Evolutionary conservation across 2,888 invertebrate genomes (phyloP).

Genomic region (Lumbricus terrestris): DNA sequence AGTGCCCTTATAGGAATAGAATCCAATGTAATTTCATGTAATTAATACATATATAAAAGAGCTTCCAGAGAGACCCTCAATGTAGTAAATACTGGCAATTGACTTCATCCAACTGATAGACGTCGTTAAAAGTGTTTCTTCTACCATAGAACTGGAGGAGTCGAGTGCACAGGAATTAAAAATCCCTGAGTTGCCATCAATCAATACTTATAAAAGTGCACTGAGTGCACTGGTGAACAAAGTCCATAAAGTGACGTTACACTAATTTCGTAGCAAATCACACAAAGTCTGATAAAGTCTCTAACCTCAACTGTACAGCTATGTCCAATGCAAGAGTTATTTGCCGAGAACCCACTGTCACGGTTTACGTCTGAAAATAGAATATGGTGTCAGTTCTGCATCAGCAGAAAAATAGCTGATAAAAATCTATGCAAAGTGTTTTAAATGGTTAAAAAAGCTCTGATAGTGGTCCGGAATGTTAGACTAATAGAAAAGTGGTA

Average conservation of each 20-base stretch:
- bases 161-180: no score
- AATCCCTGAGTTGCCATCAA: neutral
- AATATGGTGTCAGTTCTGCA: neutral
- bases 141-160: neutral
- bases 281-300: neutral
- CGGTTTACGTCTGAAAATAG: constrained; percentile 34
- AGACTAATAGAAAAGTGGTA: no score
- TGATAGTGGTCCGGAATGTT: no score
- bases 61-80: neutral
- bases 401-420: neutral
- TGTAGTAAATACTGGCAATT: neutral
- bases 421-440: neutral
- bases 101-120: neutral
- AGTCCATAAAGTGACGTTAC: neutral
- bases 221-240: no score
- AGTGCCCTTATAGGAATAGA: neutral
- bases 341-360: constrained; percentile 39
- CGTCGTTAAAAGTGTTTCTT: neutral
- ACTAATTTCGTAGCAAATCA: neutral
- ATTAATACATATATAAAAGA: neutral
- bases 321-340: constrained; percentile 19
- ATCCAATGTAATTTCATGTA: neutral
- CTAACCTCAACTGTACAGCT: constrained; percentile 5
- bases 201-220: neutral
- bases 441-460: no score